Base-by-base conservation (phyloP, 2,888 invertebrate genomes). In the Tenthredo mesomela region DNA sequence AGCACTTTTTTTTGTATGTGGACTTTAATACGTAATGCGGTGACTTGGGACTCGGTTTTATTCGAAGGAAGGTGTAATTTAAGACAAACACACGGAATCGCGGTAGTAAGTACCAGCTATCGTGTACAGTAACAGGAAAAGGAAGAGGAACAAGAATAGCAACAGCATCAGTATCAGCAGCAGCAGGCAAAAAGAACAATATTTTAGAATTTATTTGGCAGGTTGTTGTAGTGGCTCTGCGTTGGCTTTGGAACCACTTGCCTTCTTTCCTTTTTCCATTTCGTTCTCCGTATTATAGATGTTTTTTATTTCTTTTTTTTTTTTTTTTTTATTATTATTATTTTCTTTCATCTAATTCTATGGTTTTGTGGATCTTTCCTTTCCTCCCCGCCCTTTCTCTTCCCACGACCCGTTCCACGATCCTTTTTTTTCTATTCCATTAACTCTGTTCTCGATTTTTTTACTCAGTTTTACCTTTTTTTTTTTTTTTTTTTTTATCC, bases 1-100 rank as follows among this genome's bases (percentile, higher is more conserved):
- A n/a, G n/a, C n/a, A n/a, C n/a, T n/a, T n/a, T n/a, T n/a, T n/a
- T n/a, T n/a, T n/a, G n/a, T n/a, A n/a, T n/a, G n/a, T n/a, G 89
- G 85, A 89, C 88, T 91, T 89, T 89, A 89, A 90, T 90, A 89
- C 87, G 87, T 88, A 7, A 90, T 88, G 89, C 88, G 87, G 37
- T 61, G 54, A 77, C 75, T 61, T 54, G 25, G 37, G 12, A 15
- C 18, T 21, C 71, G 70, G 21, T 73, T 84, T 43, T 54, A 15
- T 47, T 73, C n/a, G 40, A 3, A 7, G 25, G 43, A 18, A 33
- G 7, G 40, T 40, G 77, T 84, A 77, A 77, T 84, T 84, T 84
- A 50, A 71, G 73, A 84, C 61, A 37, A 54, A 29, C 58, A 33
- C 84, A 33, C n/a, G n/a, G 25, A 5, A 43, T 10, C 21, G 43